Conservation (phyloP, 2,888 invertebrate genomes). For the Cyaniris semiargus region DNA sequence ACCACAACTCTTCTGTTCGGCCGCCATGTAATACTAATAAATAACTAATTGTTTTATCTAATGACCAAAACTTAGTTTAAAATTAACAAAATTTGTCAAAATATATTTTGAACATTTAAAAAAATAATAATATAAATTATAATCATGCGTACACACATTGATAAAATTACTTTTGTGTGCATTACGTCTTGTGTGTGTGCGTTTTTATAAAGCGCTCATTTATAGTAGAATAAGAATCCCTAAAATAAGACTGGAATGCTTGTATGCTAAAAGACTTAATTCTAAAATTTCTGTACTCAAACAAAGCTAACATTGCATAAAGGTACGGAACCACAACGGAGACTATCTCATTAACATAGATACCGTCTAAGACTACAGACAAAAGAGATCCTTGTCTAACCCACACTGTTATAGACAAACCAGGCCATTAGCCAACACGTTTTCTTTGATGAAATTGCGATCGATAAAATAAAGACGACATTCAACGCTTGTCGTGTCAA, state of each 20-base stretch:
- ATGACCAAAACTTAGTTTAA: neutral
- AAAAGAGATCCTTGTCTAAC: conserved; percentile 7
- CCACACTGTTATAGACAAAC: neutral
- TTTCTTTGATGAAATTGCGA: too few relatives aligned
- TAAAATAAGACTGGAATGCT: too few relatives aligned
- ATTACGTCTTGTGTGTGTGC: too few relatives aligned
- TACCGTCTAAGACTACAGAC: neutral
- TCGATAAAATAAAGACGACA: too few relatives aligned
- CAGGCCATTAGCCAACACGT: neutral
- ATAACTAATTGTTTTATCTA: neutral
- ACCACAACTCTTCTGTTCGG: neutral
- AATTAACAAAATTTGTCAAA: too few relatives aligned
- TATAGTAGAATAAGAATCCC: too few relatives aligned
- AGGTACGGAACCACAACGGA: neutral
- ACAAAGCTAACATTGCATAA: neutral
- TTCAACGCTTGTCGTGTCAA: too few relatives aligned
- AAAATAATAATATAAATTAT: too few relatives aligned
- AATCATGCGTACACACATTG: too few relatives aligned
- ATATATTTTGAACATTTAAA: too few relatives aligned
- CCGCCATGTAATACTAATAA: neutral
- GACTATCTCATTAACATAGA: conserved; percentile 9
- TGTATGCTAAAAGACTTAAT: neutral
- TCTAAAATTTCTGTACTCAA: neutral
- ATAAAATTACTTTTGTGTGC: too few relatives aligned
- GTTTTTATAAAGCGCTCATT: too few relatives aligned